Percentiles rank a stretch among this genome's conserved stretches.
phyloP scores from a whole-genome alignment of 2,797 vertebrate genomes.

The Leptodactylus fallax region DNA sequence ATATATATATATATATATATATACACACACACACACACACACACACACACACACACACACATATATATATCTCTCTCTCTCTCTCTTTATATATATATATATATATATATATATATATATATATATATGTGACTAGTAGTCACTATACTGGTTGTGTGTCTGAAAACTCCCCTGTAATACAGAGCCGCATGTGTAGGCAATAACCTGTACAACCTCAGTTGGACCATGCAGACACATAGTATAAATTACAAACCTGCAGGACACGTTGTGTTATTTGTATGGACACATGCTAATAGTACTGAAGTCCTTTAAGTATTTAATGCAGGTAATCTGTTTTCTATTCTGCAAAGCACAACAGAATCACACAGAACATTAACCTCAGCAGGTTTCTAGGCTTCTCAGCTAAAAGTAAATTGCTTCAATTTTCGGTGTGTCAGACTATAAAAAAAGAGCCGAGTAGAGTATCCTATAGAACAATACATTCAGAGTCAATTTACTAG shows the following conservation, averaged over 20 bases:
- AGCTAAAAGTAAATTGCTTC: conserved; percentile 40
- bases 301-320: conserved; percentile 14
- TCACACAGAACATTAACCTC: conserved; percentile 29
- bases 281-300: conserved; percentile 1
- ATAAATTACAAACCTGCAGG: neutral
- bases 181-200: neutral
- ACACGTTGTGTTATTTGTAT: neutral
- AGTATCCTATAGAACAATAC: conserved; percentile 11
- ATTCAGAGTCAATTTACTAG: conserved; percentile 4
- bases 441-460: neutral
- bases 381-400: conserved; percentile 22
- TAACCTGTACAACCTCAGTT: neutral
- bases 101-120: too few species aligned
- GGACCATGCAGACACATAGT: neutral
- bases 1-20: too few species aligned
- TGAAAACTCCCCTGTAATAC: neutral
- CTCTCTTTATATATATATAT: too few species aligned
- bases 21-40: too few species aligned
- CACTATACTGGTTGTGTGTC: too few species aligned
- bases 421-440: conserved; percentile 22
- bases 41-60: too few species aligned
- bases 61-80: too few species aligned
- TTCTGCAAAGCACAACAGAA: conserved; percentile 37
- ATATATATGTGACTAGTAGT: too few species aligned
- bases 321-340: conserved; percentile 27